A percentile compares a stretch with the other conserved stretches of the same genome.
These are phyloP conservation scores for Aspidiotus rigidus DNA, from an alignment of 2,888 invertebrate species.

Conservation along the genomic window DNA sequence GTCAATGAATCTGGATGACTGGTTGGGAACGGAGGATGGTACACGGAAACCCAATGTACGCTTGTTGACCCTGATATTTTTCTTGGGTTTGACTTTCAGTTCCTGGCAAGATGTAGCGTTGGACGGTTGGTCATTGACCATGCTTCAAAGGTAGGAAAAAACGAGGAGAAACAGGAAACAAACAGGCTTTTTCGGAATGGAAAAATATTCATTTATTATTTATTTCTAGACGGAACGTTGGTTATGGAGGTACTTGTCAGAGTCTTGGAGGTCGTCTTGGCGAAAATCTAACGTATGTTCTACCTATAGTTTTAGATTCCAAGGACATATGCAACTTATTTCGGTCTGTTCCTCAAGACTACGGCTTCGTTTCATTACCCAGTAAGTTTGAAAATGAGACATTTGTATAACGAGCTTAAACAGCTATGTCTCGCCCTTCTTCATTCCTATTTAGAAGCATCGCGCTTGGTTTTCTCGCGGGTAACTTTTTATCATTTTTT, in stretches of 20 bases:
- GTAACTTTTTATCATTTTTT: no score
- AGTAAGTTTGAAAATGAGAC: slow-evolving; percentile 3
- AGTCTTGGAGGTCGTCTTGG: slow-evolving; percentile 97
- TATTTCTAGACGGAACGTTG: slow-evolving; percentile 74
- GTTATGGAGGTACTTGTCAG: slow-evolving; percentile 97
- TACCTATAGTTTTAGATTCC: slow-evolving; percentile 93
- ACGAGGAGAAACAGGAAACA: no score
- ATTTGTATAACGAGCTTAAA: no score
- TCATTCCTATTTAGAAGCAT: not conserved
- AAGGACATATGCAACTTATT: slow-evolving; percentile 82
- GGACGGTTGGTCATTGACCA: slow-evolving; percentile 98
- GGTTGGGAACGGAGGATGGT: slow-evolving; percentile 54
- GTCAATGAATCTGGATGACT: slow-evolving; percentile 62
- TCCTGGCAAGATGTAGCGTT: slow-evolving; percentile 99
- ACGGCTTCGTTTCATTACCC: slow-evolving; percentile 22
- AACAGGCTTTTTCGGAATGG: no score
- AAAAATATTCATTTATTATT: not conserved
- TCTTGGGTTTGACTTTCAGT: slow-evolving; percentile 86
- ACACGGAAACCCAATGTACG: slow-evolving; percentile 31
- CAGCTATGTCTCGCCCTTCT: no score
- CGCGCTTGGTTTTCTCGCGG: not conserved
- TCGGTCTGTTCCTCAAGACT: slow-evolving; percentile 56
- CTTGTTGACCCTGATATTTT: slow-evolving; percentile 74
- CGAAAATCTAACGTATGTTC: slow-evolving; percentile 89
- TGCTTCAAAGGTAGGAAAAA: slow-evolving; percentile 71